Evolutionary conservation across 1,140 invertebrate species (phyloP).

Genomic region (Musca domestica): DNA sequence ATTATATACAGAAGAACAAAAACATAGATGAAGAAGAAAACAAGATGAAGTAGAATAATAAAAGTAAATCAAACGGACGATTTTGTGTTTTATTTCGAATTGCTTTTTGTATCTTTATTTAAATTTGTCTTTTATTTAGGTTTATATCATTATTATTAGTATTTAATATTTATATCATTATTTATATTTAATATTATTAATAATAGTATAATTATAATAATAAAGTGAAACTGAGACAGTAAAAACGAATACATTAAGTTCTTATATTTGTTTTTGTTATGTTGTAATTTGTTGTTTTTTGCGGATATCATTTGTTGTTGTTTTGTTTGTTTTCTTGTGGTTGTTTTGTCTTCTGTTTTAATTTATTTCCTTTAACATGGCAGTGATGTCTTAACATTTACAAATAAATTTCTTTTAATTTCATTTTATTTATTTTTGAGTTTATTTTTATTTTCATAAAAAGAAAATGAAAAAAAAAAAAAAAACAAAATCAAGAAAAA

Average conservation of each 20-base stretch:
- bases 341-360: background rate
- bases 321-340: background rate
- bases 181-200: too few species aligned
- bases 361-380: conserved; percentile 26
- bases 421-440: conserved; percentile 8
- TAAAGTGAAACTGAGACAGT: conserved; percentile 19
- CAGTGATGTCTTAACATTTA: conserved; percentile 29
- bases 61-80: background rate
- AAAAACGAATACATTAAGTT: conserved; percentile 13
- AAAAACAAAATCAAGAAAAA: too few species aligned
- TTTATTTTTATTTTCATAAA: conserved; percentile 9
- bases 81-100: conserved; percentile 22
- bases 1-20: background rate
- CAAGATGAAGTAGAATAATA: background rate
- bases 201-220: too few species aligned
- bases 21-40: background rate
- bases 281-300: conserved; percentile 15
- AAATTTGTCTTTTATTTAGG: background rate
- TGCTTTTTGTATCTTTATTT: conserved; percentile 19
- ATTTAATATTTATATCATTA: too few species aligned
- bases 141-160: background rate
- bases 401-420: conserved; percentile 19
- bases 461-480: background rate
- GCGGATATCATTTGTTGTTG: conserved; percentile 5
- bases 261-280: conserved; percentile 17